These are phyloP conservation scores for Ligdia adustata DNA, from an alignment of 2,888 invertebrate genomes.

Conservation along the genomic window DNA sequence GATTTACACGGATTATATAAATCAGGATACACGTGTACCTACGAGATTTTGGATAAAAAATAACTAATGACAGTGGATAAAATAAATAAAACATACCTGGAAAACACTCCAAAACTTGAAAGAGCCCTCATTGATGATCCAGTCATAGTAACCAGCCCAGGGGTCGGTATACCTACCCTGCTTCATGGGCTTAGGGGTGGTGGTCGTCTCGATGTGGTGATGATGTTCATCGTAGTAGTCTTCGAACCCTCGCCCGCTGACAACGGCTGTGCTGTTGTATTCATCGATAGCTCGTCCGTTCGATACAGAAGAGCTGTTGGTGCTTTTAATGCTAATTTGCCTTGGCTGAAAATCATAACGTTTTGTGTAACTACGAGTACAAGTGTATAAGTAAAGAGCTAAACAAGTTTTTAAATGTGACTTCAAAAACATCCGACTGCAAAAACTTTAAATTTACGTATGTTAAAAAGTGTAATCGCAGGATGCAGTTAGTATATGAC, in stretches of 20 bases:
- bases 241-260: slow-evolving; percentile 67
- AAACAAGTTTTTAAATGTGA: no score
- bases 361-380: no score
- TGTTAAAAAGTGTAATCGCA: no score
- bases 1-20: no score
- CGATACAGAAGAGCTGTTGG: slow-evolving; percentile 30
- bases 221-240: slow-evolving; percentile 78
- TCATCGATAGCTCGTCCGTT: slow-evolving; percentile 9
- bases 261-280: slow-evolving; percentile 44
- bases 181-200: slow-evolving; percentile 79
- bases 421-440: no score
- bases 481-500: no score
- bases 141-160: slow-evolving; percentile 93
- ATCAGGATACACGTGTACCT: no score
- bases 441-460: no score
- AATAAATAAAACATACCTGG: slow-evolving; percentile 83
- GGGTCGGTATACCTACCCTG: slow-evolving; percentile 86
- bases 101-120: slow-evolving; percentile 96
- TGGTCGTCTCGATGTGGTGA: slow-evolving; percentile 63
- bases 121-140: slow-evolving; percentile 93
- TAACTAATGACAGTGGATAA: no score
- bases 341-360: slow-evolving; percentile 47
- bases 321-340: no score
- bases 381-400: no score
- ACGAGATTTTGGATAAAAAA: no score